Base-by-base conservation (phyloP, 2,888 invertebrate species). In the Tanytarsus gracilentus region DNA sequence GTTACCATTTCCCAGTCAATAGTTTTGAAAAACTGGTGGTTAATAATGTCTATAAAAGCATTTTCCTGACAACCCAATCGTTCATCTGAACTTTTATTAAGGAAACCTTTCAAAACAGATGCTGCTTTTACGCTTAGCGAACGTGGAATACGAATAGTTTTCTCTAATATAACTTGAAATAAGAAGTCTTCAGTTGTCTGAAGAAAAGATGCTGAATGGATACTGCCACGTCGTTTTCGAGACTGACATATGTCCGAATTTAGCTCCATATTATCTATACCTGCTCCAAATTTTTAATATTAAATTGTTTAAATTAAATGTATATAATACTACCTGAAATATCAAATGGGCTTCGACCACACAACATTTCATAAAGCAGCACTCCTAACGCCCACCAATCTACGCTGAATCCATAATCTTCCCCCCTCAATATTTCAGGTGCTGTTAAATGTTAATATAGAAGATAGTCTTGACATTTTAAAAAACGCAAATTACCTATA, bases 311-410 rank as follows among this genome's bases (percentile, higher is more conserved):
- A 93, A 68, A 92, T 93, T 0, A 89, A 87, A 27, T 89, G 89
- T 62, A 91, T n/a, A n/a, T n/a, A n/a, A n/a, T n/a, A n/a, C n/a
- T n/a, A n/a, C n/a, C 91, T 29, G 91, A 90, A 65, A 94, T 89
- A 73, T 96, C 95, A 77, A 97, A 96, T 6, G 96, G 96, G 67
- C 92, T 92, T 62, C 94, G 78, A 0, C 96, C 96, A 0, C 94
- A 95, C 69, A 96, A 75, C 96, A 97, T 96, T 77, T 96, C 96
- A 75, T 93, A 96, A 62, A 95, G 80, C 49, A 96, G 78, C 52
- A 96, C 95, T 27, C 95, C 93, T 29, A 95, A 78, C 51, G 93
- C 90, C 93, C 93, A 94, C 94, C 94, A 95, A 76, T 95, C 95
- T 48, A 95, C 94, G 64, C 88, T 88, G 74, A 78, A 81, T 55